Conservation (phyloP, 2,797 vertebrate species). For the Neosalanx taihuensis region DNA sequence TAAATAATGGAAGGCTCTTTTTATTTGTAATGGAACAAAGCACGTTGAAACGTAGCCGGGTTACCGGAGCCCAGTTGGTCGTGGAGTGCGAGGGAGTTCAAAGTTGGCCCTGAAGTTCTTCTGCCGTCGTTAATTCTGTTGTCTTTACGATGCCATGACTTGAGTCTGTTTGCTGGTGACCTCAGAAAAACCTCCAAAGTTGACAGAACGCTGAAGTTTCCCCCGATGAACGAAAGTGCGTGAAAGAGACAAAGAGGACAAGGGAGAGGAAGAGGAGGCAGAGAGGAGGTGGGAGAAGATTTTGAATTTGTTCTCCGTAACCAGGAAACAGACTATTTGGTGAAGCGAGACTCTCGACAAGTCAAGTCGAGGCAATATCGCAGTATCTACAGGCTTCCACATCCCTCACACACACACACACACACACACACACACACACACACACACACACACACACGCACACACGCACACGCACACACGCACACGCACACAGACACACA, state of each 20-base stretch:
- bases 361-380: slow-evolving; percentile 72
- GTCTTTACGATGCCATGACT: background rate
- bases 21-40: slow-evolving; percentile 31
- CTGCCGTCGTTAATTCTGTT: background rate
- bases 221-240: background rate
- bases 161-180: background rate
- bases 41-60: slow-evolving; percentile 8
- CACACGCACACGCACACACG: background rate
- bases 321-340: slow-evolving; percentile 69
- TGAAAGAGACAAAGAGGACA: background rate
- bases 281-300: slow-evolving; percentile 49
- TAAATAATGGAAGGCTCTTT: background rate
- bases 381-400: slow-evolving; percentile 53
- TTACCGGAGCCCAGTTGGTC: slow-evolving; percentile 5
- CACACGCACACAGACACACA: background rate
- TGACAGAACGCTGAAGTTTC: too few relatives aligned
- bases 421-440: background rate
- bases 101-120: slow-evolving; percentile 9
- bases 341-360: slow-evolving; percentile 65
- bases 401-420: background rate
- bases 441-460: background rate
- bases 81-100: background rate
- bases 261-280: slow-evolving; percentile 46
- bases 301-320: slow-evolving; percentile 45
- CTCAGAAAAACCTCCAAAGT: background rate